These are phyloP conservation scores for Neodiprion virginianus DNA, from an alignment of 1,140 invertebrate species.

Conservation along the genomic window DNA sequence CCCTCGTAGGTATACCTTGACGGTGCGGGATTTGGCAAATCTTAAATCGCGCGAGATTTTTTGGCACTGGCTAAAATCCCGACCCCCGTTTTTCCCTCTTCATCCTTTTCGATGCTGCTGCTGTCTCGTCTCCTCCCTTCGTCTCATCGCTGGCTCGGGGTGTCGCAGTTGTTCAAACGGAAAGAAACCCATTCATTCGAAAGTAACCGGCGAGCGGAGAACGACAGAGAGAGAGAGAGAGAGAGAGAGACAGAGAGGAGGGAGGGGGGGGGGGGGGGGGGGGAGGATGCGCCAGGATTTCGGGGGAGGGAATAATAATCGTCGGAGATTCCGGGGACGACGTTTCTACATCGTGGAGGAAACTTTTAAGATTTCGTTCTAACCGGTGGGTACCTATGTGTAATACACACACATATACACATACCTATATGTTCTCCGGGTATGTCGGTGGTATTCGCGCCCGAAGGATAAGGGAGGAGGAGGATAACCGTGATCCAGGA, in stretches of 20 bases:
- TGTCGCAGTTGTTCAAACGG: constrained; percentile 5
- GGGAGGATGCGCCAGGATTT: neutral
- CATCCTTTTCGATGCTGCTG: no score
- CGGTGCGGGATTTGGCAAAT: no score
- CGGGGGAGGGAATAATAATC: neutral
- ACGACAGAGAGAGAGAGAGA: neutral
- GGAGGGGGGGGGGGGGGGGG: neutral
- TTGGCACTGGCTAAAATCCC: no score
- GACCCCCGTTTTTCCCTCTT: no score
- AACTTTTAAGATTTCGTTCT: neutral
- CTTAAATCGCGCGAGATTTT: no score
- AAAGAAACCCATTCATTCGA: neutral
- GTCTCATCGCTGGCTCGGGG: neutral
- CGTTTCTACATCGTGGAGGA: neutral
- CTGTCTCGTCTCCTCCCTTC: no score
- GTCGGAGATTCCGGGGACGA: neutral
- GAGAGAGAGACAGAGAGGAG: neutral
- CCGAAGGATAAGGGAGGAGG: no score
- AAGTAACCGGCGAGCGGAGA: neutral
- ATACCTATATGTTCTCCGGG: no score
- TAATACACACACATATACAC: no score
- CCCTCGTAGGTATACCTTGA: no score
- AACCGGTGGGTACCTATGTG: neutral
- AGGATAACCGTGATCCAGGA: no score
- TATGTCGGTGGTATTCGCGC: no score